phyloP scores from a whole-genome alignment of 2,888 invertebrate species.

The Seira ritae region DNA sequence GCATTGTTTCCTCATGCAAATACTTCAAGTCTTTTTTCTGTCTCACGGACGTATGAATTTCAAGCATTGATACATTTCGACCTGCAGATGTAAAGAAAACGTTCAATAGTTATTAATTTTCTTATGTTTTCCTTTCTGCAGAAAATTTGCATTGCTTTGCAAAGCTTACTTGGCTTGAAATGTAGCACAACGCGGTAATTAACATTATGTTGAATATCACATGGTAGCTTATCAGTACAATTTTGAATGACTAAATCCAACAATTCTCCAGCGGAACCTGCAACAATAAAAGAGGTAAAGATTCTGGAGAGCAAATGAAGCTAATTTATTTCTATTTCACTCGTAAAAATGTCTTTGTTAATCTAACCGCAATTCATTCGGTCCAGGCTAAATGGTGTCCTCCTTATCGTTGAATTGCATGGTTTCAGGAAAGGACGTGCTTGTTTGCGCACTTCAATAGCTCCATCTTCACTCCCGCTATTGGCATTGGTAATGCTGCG shows the following conservation, averaged over 20 bases:
- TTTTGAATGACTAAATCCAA: constrained; percentile 14
- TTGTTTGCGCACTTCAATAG: not conserved
- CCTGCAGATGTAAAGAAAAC: not conserved
- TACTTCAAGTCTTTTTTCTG: constrained; percentile 33
- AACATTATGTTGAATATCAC: constrained; percentile 28
- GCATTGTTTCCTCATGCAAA: constrained; percentile 29
- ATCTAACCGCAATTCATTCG: constrained; percentile 37
- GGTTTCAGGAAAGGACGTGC: not conserved
- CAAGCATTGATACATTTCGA: constrained; percentile 26
- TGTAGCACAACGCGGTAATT: constrained; percentile 33
- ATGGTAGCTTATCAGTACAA: constrained; percentile 33
- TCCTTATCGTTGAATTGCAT: constrained; percentile 9
- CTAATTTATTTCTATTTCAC: not conserved
- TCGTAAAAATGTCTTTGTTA: not conserved
- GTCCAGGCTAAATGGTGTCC: constrained; percentile 15
- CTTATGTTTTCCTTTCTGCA: not conserved
- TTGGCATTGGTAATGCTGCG: not conserved
- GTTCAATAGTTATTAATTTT: not conserved
- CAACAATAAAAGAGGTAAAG: not conserved
- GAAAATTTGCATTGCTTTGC: not conserved
- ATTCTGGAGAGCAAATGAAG: not conserved
- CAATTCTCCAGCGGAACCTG: constrained; percentile 43
- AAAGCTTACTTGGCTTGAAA: constrained; percentile 39
- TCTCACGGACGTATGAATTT: constrained; percentile 42
- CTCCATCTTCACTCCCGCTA: not conserved